phyloP scores from a whole-genome alignment of 2,888 invertebrate genomes.

The Eurytoma adleriae region DNA sequence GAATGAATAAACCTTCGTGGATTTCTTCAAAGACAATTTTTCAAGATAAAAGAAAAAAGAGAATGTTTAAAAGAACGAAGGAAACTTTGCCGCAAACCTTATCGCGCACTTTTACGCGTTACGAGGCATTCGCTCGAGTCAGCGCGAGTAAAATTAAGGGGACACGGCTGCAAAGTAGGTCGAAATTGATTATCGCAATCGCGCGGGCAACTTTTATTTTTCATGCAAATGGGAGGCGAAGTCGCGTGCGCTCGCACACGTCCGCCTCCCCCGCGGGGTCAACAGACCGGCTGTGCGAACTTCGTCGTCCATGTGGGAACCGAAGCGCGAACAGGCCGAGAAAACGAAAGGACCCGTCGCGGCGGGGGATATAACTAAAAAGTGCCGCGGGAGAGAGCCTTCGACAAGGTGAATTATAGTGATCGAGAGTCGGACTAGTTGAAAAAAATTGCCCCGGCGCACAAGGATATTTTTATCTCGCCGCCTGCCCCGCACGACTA shows the following conservation, averaged over 20 bases:
- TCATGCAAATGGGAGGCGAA: background rate
- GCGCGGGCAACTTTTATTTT: background rate
- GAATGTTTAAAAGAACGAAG: too few relatives aligned
- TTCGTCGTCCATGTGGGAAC: background rate
- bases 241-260: background rate
- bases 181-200: background rate
- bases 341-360: background rate
- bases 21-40: too few relatives aligned
- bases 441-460: background rate
- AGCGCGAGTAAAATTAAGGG: background rate
- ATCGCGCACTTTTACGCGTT: too few relatives aligned
- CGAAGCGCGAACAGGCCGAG: background rate
- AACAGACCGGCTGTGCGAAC: background rate
- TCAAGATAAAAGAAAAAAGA: too few relatives aligned
- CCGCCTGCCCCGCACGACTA: too few relatives aligned
- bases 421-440: background rate
- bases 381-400: conserved; percentile 4
- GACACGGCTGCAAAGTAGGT: background rate
- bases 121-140: background rate
- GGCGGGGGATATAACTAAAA: background rate
- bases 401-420: conserved; percentile 6
- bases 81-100: too few relatives aligned
- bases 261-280: background rate
- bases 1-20: too few relatives aligned
- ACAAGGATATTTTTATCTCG: too few relatives aligned